Evolutionary conservation across 2,113 vertebrate species (phyloP).

Genomic region (Limnothrissa miodon): DNA sequence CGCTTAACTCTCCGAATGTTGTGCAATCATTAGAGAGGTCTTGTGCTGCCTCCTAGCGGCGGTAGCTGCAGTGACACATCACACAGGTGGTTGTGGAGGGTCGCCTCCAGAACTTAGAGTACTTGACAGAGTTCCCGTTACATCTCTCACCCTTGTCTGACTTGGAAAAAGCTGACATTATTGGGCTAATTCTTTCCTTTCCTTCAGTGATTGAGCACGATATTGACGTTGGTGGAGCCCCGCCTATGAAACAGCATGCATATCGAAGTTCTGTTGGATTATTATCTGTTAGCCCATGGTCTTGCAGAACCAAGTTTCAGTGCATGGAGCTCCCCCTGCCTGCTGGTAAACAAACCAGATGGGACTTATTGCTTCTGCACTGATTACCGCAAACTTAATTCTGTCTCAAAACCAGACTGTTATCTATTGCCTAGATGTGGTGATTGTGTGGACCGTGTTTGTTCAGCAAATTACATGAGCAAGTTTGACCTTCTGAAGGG

Average conservation of each 20-base stretch:
- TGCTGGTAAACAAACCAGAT: too few relatives aligned
- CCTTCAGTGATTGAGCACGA: neutral
- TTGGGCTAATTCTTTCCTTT: too few relatives aligned
- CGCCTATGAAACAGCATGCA: too few relatives aligned
- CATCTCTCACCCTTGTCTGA: neutral
- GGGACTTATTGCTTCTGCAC: neutral
- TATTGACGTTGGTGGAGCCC: too few relatives aligned
- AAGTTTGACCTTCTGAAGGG: too few relatives aligned
- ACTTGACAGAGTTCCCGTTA: neutral
- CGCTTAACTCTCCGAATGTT: too few relatives aligned
- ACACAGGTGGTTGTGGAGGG: too few relatives aligned
- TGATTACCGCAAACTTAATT: neutral
- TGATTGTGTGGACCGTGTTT: neutral
- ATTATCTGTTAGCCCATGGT: neutral
- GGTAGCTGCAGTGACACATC: too few relatives aligned
- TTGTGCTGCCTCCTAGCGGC: too few relatives aligned
- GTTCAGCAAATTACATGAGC: neutral
- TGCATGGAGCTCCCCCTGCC: slow-evolving; percentile 2
- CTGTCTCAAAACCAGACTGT: slow-evolving; percentile 7
- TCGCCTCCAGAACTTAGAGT: neutral
- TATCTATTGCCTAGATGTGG: neutral
- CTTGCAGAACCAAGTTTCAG: neutral
- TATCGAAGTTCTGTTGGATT: neutral
- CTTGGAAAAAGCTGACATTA: neutral
- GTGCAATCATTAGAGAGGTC: too few relatives aligned